A percentile compares a stretch with the other conserved stretches of the same genome.
Evolutionary conservation across 2,888 invertebrate genomes (phyloP).

Genomic region (Aquatica leii): DNA sequence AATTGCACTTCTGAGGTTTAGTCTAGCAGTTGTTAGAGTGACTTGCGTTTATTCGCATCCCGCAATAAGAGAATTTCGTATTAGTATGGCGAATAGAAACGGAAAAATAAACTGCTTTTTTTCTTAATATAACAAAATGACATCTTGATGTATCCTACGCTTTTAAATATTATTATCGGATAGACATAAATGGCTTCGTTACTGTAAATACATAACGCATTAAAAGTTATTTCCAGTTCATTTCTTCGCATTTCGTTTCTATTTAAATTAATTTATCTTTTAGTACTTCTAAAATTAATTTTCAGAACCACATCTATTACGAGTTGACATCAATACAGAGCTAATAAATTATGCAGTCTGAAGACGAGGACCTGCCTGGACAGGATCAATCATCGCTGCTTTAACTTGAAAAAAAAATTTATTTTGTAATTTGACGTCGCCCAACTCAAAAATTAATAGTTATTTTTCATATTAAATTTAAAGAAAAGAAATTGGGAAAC

Average conservation of each 20-base stretch:
- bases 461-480: too few relatives aligned
- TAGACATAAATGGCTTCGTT: constrained; percentile 20
- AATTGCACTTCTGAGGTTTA: constrained; percentile 51
- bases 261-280: constrained; percentile 54
- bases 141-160: constrained; percentile 6
- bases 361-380: constrained; percentile 44
- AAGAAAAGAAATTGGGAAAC: neutral
- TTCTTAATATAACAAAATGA: constrained; percentile 5
- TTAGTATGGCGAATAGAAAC: constrained; percentile 9
- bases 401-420: constrained; percentile 31
- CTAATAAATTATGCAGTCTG: constrained; percentile 48
- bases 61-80: constrained; percentile 50
- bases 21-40: constrained; percentile 53
- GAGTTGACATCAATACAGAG: constrained; percentile 51
- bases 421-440: too few relatives aligned
- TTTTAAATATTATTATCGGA: constrained; percentile 2
- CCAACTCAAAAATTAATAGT: too few relatives aligned
- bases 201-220: constrained; percentile 33
- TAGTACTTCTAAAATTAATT: constrained; percentile 55
- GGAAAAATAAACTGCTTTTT: constrained; percentile 9
- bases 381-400: constrained; percentile 47
- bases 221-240: constrained; percentile 44
- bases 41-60: constrained; percentile 48
- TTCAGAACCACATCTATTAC: constrained; percentile 55
- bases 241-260: constrained; percentile 40